These are phyloP conservation scores for Asobara japonica DNA, from an alignment of 1,140 invertebrate species.

Conservation along the genomic window DNA sequence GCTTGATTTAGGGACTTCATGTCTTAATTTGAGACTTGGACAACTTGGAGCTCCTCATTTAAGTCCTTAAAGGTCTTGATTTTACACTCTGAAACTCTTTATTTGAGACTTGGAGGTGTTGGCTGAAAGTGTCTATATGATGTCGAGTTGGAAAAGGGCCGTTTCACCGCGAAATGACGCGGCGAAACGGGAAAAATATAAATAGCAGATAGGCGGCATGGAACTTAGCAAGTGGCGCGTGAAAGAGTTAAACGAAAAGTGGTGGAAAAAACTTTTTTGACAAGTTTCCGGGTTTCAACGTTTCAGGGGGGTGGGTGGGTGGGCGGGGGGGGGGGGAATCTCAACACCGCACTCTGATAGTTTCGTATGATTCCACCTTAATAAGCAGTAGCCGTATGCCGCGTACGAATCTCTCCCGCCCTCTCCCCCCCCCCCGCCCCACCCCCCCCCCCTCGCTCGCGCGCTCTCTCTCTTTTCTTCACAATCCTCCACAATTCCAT, in stretches of 20 bases:
- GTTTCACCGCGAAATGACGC: neutral
- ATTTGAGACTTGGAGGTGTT: no score
- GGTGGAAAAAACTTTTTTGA: conserved; percentile 26
- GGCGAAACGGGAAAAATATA: neutral
- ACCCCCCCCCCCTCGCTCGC: neutral
- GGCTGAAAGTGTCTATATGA: no score
- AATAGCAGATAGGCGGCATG: conserved; percentile 13
- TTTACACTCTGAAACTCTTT: no score
- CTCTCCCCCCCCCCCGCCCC: neutral
- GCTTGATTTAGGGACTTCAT: no score
- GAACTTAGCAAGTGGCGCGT: conserved; percentile 3
- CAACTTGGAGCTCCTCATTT: no score
- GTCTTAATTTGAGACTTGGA: no score
- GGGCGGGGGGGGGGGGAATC: conserved; percentile 24
- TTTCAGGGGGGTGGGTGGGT: neutral
- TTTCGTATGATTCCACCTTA: conserved; percentile 42
- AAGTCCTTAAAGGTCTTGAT: no score
- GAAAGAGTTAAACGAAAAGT: conserved; percentile 4
- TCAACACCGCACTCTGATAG: conserved; percentile 35
- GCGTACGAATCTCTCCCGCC: no score
- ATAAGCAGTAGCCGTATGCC: conserved; percentile 35
- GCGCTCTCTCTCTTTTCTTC: neutral
- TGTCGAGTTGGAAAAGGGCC: neutral
- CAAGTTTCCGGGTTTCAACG: no score
- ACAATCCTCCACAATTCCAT: neutral